Conservation (phyloP, 2,888 invertebrate genomes). For the Drosophila flavopinicola region DNA sequence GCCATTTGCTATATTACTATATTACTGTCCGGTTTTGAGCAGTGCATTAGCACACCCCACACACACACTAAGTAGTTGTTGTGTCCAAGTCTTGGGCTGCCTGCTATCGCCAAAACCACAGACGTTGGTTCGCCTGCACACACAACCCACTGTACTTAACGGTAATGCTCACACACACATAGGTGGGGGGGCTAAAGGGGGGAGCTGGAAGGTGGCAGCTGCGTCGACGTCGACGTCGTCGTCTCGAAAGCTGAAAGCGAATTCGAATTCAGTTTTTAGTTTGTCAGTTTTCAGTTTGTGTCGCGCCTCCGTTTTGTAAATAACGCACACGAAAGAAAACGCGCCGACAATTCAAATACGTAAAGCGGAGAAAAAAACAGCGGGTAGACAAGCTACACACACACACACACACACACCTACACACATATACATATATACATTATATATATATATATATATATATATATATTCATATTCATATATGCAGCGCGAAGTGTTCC, state of each 20-base stretch:
- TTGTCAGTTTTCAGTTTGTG: slow-evolving; percentile 79
- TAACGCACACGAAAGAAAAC: slow-evolving; percentile 69
- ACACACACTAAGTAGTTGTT: slow-evolving; percentile 6
- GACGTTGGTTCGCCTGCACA: slow-evolving; percentile 15
- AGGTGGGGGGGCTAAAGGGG: slow-evolving; percentile 5
- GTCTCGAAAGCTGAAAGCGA: slow-evolving; percentile 64
- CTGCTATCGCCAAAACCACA: slow-evolving; percentile 28
- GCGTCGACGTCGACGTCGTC: slow-evolving; percentile 8
- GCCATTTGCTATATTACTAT: too few relatives aligned
- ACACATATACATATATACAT: neutral
- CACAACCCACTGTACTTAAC: slow-evolving; percentile 39
- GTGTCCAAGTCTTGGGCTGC: slow-evolving; percentile 18
- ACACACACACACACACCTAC: slow-evolving; percentile 8
- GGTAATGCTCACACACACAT: slow-evolving; percentile 35
- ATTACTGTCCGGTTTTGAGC: slow-evolving; percentile 3
- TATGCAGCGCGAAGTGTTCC: slow-evolving; percentile 33
- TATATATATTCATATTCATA: slow-evolving; percentile 10
- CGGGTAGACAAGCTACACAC: slow-evolving; percentile 32
- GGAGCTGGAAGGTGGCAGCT: slow-evolving; percentile 23
- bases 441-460: neutral
- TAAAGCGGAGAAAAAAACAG: slow-evolving; percentile 33
- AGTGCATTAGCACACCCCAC: slow-evolving; percentile 23
- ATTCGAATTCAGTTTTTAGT: slow-evolving; percentile 71
- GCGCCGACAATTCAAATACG: slow-evolving; percentile 31
- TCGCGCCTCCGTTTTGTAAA: slow-evolving; percentile 82